phyloP scores from a whole-genome alignment of 2,888 invertebrate species.

The Dermolepida albohirtum region DNA sequence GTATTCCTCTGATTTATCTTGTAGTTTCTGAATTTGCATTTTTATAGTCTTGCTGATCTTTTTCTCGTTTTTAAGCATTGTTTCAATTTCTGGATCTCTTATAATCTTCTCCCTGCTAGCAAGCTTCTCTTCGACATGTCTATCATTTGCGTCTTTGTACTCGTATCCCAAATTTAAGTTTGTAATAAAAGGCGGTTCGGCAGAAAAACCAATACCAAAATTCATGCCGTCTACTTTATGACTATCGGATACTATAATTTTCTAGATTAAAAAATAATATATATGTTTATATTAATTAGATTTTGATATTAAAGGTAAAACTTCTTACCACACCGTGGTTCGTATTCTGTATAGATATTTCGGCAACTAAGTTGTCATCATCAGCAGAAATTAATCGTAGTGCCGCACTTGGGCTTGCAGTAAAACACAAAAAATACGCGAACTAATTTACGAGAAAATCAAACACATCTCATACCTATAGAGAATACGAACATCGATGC shows the following conservation, averaged over 20 bases:
- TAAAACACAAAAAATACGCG: no score
- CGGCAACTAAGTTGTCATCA: no score
- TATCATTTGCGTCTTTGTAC: constrained; percentile 48
- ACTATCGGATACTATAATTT: constrained; percentile 5
- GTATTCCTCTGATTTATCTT: constrained; percentile 24
- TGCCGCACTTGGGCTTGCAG: no score
- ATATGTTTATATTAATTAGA: no score
- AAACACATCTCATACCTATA: no score
- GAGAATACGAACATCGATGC: no score
- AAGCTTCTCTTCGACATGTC: constrained; percentile 59
- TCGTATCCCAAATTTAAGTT: constrained; percentile 54
- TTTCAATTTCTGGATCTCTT: constrained; percentile 48
- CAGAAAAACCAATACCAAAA: constrained; percentile 8
- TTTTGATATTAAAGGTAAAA: no score
- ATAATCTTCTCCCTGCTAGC: constrained; percentile 52
- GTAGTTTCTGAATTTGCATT: constrained; percentile 10
- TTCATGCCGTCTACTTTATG: background rate
- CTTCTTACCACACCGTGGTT: no score
- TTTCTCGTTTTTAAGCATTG: constrained; percentile 13
- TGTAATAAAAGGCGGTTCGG: constrained; percentile 46
- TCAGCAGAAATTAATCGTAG: no score
- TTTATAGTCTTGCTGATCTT: constrained; percentile 2
- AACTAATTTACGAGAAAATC: no score
- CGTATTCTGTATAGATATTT: no score
- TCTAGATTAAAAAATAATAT: constrained; percentile 13